Evolutionary conservation across 2,797 vertebrate species (phyloP), one percentile per base, ranked within the genome.

Genomic region (Sciurus carolinensis): DNA sequence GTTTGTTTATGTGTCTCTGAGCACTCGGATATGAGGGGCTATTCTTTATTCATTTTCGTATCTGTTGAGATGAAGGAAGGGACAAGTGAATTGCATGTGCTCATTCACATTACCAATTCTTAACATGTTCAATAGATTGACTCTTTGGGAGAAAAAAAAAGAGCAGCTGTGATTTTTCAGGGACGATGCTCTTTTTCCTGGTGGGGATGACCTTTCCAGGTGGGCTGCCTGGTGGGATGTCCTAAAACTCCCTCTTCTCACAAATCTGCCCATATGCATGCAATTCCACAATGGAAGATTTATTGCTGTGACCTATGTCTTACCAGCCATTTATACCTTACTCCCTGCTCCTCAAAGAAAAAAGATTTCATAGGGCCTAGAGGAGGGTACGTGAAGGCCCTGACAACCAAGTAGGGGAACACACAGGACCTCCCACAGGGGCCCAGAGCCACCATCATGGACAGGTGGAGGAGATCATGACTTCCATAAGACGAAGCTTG

Each of bases 361-460:
- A 79, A 81, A 50, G 13, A 80, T 75, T 81, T 71, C 44, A 33
- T 13, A 57, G 50, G 59, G 28, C 47, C 7, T 12, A 13, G 47
- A 88, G n/a, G 42, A 79, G 1, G 3, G 3, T 59, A 26, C 33
- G 24, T 20, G 22, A 79, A 76, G 24, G 14, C 42, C 14, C 3
- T 17, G 20, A 12, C 83, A 81, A 72, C 30, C n/a, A 44, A 93
- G 30, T 33, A 54, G 36, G 87, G 47, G 33, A 59, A 80, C 33
- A 36, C 5, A 20, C 57, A 4, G 18, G 26, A 12, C 59, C 72
- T 44, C 11, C 0, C 1, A 75, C n/a, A 42, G 71, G 17, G 52
- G 5, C 4, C 0, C 52, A 14, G 66, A 72, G 20, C 22, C 15
- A 24, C 7, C 62, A 6, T 0, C 8, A 1, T 10, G 13, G 20